These are phyloP conservation scores for Smittia aterrima DNA, from an alignment of 2,888 invertebrate species.

Conservation along the genomic window DNA sequence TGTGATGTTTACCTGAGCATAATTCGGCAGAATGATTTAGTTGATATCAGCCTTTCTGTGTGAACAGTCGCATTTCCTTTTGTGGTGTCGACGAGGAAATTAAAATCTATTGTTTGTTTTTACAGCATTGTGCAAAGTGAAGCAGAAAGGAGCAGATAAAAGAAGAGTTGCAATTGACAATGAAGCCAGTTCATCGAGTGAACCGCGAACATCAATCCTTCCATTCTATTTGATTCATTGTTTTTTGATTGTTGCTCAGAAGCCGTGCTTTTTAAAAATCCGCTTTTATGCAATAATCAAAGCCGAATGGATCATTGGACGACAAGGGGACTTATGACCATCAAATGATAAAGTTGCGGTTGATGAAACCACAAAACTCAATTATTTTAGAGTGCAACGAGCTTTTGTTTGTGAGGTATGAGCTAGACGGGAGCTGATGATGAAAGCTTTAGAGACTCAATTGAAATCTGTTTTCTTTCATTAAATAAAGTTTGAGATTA, in stretches of 20 bases:
- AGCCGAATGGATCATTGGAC: constrained; percentile 32
- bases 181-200: not conserved
- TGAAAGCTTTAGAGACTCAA: too few relatives aligned
- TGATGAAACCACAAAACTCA: not conserved
- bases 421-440: too few relatives aligned
- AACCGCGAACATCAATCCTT: not conserved
- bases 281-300: constrained; percentile 36
- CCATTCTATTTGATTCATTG: constrained; percentile 27
- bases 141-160: not conserved
- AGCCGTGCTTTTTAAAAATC: constrained; percentile 28
- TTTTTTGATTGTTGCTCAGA: constrained; percentile 42
- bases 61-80: not conserved
- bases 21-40: constrained; percentile 3
- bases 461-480: not conserved
- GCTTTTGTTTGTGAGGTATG: too few relatives aligned
- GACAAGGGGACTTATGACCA: not conserved
- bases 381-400: too few relatives aligned
- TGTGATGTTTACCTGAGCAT: not conserved
- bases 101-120: constrained; percentile 2
- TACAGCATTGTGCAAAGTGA: not conserved
- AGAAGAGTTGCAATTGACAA: not conserved
- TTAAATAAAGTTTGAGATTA: too few relatives aligned
- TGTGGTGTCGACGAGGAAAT: not conserved
- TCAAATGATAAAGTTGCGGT: not conserved
- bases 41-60: not conserved